Evolutionary conservation across 1,140 invertebrate species (phyloP), one percentile per base, ranked within the genome.

Genomic region (Drosophila sturtevanti): DNA sequence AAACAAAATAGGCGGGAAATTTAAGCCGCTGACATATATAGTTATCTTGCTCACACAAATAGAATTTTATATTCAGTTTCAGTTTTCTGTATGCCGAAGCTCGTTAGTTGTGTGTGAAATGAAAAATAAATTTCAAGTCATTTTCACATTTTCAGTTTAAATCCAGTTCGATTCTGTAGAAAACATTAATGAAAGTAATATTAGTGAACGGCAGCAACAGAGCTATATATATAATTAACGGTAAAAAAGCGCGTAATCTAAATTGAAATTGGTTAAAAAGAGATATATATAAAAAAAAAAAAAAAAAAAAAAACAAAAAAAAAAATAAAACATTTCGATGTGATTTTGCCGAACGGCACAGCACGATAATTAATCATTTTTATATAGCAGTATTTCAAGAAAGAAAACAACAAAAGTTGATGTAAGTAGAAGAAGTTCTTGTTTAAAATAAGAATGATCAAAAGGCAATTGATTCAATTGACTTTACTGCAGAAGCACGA

Each of bases 401-500:
- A 18, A 7, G 18, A 11, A 21, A 48, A 21, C 18, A 11, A 48
- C 10, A 21, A 11, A 1, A 44, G 9, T 9, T 0, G 16, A 16
- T 6, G 41, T 44, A 18, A 44, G 38, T 41, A 41, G n/a, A n/a
- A n/a, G n/a, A n/a, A n/a, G n/a, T n/a, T n/a, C n/a, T n/a, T n/a
- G n/a, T n/a, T n/a, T n/a, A n/a, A n/a, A n/a, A n/a, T n/a, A n/a
- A n/a, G n/a, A n/a, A n/a, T n/a, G n/a, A n/a, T n/a, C n/a, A n/a
- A n/a, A n/a, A n/a, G 11, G 22, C 21, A 12, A 3, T 27, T 10
- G 7, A n/a, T 27, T 14, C 16, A 5, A 3, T 16, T n/a, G 12
- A 12, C 11, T 63, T 10, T 21, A 9, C 24, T 21, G 10, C 24
- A 18, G 60, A 52, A 62, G 37, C 66, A 58, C 31, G 12, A 85